A percentile compares a stretch with the other conserved stretches of the same genome.
These are phyloP conservation scores for Pachypeltis micranthus DNA, from an alignment of 1,140 invertebrate species.

Conservation along the genomic window DNA sequence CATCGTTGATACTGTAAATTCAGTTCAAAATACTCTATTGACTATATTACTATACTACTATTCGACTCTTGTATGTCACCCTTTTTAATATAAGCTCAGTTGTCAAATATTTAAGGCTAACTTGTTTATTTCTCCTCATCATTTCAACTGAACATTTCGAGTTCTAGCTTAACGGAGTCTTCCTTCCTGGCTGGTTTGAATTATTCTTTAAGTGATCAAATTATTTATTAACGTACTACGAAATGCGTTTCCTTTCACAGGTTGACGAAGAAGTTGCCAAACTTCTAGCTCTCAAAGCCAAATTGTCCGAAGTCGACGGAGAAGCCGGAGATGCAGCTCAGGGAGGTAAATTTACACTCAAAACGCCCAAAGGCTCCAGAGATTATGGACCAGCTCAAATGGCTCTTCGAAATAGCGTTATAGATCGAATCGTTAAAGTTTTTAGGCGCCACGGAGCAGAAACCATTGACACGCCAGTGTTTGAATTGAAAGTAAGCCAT, in stretches of 20 bases:
- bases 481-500: slow-evolving; percentile 80
- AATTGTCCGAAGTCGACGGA: slow-evolving; percentile 43
- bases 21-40: too few species aligned
- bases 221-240: too few species aligned
- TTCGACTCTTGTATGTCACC: too few species aligned
- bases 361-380: slow-evolving; percentile 90
- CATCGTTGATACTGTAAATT: too few species aligned
- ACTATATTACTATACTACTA: too few species aligned
- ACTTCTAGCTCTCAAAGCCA: slow-evolving; percentile 64
- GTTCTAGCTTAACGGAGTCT: too few species aligned
- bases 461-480: slow-evolving; percentile 97
- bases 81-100: too few species aligned
- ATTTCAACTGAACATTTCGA: too few species aligned
- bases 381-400: slow-evolving; percentile 93
- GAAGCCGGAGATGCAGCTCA: slow-evolving; percentile 31
- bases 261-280: slow-evolving; percentile 70
- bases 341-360: slow-evolving; percentile 68
- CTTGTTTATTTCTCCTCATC: too few species aligned
- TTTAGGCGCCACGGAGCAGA: slow-evolving; percentile 98
- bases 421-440: slow-evolving; percentile 76
- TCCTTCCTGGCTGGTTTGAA: too few species aligned
- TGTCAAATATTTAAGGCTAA: too few species aligned
- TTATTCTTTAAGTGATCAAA: too few species aligned
- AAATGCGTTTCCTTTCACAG: slow-evolving; percentile 37
- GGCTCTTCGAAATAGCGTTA: slow-evolving; percentile 76